phyloP scores from a whole-genome alignment of 2,797 vertebrate species.

The Cyclura pinguis region DNA sequence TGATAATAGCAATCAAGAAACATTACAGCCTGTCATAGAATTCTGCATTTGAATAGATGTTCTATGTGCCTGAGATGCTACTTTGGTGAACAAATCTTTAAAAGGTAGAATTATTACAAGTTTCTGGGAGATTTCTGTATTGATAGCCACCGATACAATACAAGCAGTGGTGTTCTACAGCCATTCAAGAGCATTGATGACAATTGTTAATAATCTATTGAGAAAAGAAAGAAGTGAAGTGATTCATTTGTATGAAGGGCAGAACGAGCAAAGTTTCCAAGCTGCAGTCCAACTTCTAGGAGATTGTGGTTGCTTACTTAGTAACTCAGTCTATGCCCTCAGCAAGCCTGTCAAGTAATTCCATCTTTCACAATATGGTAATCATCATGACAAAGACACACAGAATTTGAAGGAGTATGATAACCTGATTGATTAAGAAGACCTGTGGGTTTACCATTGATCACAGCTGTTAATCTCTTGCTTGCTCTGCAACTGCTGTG shows the following conservation, averaged over 20 bases:
- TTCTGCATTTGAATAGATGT: constrained; percentile 40
- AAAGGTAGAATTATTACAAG: constrained; percentile 9
- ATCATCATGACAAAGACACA: neutral
- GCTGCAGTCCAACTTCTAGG: neutral
- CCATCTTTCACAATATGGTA: neutral
- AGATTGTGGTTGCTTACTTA: neutral
- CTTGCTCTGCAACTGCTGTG: neutral
- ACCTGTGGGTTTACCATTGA: neutral
- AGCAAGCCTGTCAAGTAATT: neutral
- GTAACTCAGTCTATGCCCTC: neutral
- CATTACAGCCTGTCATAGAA: constrained; percentile 26
- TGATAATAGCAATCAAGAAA: constrained; percentile 45
- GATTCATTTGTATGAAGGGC: neutral
- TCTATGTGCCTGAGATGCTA: constrained; percentile 25
- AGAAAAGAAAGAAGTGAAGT: neutral
- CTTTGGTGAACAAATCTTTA: constrained; percentile 21
- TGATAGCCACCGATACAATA: neutral
- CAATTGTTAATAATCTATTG: constrained; percentile 29
- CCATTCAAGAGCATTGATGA: constrained; percentile 21
- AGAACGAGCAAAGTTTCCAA: neutral
- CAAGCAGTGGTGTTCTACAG: neutral
- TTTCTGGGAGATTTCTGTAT: neutral
- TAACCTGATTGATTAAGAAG: neutral
- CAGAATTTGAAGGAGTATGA: neutral
- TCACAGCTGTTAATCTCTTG: neutral